Evolutionary conservation across 2,888 invertebrate genomes (phyloP).

Genomic region (Rhodophaea formosa): DNA sequence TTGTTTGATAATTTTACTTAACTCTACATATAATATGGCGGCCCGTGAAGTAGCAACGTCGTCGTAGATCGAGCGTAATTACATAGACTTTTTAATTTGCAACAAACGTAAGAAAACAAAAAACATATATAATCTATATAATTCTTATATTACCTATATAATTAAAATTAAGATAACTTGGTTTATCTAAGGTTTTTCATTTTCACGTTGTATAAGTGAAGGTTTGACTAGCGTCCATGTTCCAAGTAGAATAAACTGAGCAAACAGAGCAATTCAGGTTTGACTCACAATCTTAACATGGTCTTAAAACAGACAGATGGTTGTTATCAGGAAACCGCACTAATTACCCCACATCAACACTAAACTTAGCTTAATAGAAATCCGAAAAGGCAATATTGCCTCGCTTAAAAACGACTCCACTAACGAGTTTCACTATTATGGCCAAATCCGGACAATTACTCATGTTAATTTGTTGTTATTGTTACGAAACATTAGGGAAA

Average conservation of each 20-base stretch:
- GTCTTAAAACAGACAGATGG: neutral
- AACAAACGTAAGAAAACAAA: no score
- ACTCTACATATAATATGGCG: no score
- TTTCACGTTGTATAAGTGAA: no score
- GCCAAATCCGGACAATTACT: neutral
- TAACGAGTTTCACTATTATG: slow-evolving; percentile 2
- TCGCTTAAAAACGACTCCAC: neutral
- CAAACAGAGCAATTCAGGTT: no score
- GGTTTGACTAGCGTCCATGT: neutral
- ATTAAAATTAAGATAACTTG: no score
- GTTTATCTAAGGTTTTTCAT: no score
- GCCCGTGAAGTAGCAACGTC: no score
- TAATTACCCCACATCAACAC: neutral
- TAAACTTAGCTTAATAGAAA: neutral
- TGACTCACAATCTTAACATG: neutral
- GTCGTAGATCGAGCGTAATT: no score
- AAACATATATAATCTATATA: no score
- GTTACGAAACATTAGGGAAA: neutral
- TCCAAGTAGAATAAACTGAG: neutral
- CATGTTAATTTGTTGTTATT: neutral
- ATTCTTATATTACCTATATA: no score
- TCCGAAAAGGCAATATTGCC: neutral
- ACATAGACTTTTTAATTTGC: no score
- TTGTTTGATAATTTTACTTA: no score
- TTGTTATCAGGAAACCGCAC: neutral